These are phyloP conservation scores for Atopsyche davidsoni DNA, from an alignment of 1,140 invertebrate genomes.

Conservation along the genomic window DNA sequence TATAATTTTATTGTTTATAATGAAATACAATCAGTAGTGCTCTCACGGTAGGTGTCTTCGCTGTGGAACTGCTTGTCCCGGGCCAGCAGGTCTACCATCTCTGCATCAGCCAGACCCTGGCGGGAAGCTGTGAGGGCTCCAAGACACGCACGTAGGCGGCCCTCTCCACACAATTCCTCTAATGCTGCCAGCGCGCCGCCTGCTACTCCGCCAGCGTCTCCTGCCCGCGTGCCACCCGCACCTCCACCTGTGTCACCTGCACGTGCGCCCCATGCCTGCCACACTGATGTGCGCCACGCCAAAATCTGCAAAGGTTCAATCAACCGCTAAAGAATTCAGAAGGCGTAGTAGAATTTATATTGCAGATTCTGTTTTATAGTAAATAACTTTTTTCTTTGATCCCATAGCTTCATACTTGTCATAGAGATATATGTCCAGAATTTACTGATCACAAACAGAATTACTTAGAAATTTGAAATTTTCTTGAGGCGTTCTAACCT, in stretches of 20 bases:
- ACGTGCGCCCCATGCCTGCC: slow-evolving; percentile 34
- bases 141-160: slow-evolving; percentile 51
- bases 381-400: too few relatives aligned
- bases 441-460: too few relatives aligned
- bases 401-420: too few relatives aligned
- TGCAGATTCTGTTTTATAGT: too few relatives aligned
- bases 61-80: slow-evolving; percentile 64
- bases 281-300: slow-evolving; percentile 61
- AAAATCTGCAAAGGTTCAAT: slow-evolving; percentile 45
- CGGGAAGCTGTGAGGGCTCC: slow-evolving; percentile 62
- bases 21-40: slow-evolving; percentile 4
- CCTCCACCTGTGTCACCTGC: slow-evolving; percentile 23
- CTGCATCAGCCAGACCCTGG: slow-evolving; percentile 65
- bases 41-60: slow-evolving; percentile 56
- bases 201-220: slow-evolving; percentile 27
- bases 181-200: slow-evolving; percentile 49
- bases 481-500: too few relatives aligned
- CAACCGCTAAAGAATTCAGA: background rate
- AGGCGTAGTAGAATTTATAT: background rate
- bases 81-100: slow-evolving; percentile 68
- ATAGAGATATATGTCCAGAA: too few relatives aligned
- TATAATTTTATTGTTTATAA: background rate
- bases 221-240: slow-evolving; percentile 27
- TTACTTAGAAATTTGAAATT: too few relatives aligned
- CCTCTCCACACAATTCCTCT: slow-evolving; percentile 48